Conservation (phyloP, 2,888 invertebrate species). For the Acheta domesticus region DNA sequence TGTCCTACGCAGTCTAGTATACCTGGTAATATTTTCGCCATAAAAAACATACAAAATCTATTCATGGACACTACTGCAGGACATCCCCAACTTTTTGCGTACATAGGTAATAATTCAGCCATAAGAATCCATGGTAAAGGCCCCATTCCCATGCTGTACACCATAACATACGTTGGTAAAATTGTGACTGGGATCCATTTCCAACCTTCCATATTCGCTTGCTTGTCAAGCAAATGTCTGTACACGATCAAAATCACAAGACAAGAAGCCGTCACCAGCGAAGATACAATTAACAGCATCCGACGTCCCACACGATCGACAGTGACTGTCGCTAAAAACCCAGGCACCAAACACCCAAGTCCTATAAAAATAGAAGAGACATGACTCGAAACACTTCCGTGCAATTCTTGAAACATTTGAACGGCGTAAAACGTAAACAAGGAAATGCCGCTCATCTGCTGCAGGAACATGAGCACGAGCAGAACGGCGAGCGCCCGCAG, state of each 20-base stretch:
- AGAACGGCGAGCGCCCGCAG: not conserved
- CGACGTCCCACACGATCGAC: not conserved
- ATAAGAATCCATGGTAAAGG: conserved; percentile 79
- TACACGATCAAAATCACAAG: not conserved
- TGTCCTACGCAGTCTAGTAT: not conserved
- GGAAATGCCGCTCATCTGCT: not conserved
- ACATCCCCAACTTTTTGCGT: conserved; percentile 69
- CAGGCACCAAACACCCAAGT: not conserved
- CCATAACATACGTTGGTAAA: conserved; percentile 63
- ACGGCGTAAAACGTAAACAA: not conserved
- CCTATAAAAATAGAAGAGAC: not conserved
- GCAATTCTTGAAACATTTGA: not conserved
- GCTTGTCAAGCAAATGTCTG: not conserved
- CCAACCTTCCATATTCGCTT: not conserved
- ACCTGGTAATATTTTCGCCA: conserved; percentile 53
- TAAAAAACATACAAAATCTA: conserved; percentile 70
- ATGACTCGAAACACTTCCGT: not conserved
- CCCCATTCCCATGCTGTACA: conserved; percentile 69
- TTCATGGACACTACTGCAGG: conserved; percentile 71
- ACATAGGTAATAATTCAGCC: conserved; percentile 70
- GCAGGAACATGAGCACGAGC: not conserved
- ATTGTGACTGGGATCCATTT: conserved; percentile 66
- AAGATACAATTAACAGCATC: not conserved
- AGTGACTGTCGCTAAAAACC: not conserved
- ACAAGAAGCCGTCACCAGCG: not conserved